Conservation (phyloP, 2,797 vertebrate species). For the Gallinago stenura region DNA sequence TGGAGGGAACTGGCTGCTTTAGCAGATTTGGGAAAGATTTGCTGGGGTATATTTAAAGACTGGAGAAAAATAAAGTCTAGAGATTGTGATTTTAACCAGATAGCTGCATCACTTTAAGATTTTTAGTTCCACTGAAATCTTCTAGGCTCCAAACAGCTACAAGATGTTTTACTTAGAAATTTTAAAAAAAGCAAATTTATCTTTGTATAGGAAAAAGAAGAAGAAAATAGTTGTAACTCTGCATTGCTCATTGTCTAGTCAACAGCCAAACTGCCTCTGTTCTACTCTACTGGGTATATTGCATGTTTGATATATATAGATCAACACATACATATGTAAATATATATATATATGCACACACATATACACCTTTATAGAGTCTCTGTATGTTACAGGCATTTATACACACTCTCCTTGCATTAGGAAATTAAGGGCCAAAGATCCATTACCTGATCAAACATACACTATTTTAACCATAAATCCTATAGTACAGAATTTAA, state of each 20-base stretch:
- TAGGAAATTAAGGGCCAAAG: neutral
- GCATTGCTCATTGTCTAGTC: neutral
- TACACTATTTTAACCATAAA: neutral
- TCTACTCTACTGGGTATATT: neutral
- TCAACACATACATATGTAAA: neutral
- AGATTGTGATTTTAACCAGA: neutral
- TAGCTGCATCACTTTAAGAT: neutral
- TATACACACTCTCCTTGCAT: neutral
- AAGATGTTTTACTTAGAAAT: neutral
- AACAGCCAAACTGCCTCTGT: neutral
- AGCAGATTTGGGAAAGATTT: neutral
- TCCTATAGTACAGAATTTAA: neutral
- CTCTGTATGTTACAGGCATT: neutral
- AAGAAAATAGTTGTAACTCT: neutral
- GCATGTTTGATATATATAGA: neutral
- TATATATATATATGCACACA: neutral
- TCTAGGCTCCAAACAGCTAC: neutral
- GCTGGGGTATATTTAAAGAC: neutral
- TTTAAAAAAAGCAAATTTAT: neutral
- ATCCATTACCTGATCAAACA: neutral
- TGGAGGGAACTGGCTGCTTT: neutral
- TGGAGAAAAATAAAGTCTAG: neutral
- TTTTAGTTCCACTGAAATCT: neutral
- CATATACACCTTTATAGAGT: neutral
- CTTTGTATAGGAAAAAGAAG: neutral